These are phyloP conservation scores for Ardeotis arabs DNA, from an alignment of 2,113 vertebrate species.

Conservation along the genomic window DNA sequence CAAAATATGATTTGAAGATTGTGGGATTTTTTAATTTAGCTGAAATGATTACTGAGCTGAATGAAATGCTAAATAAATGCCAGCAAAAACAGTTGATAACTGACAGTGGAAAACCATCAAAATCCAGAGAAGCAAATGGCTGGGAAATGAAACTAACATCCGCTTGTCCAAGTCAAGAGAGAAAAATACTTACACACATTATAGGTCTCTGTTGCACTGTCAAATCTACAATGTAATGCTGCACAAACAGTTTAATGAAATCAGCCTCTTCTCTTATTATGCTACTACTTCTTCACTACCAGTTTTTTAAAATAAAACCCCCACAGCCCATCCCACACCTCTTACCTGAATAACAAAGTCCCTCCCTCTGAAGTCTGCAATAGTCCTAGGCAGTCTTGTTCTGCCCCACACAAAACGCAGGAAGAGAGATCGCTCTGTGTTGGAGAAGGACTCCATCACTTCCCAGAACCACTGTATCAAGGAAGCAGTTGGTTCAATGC, in stretches of 20 bases:
- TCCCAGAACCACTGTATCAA: constrained; percentile 99
- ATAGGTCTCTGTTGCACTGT: background rate
- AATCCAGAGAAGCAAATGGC: background rate
- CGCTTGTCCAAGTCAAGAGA: background rate
- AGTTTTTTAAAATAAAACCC: background rate
- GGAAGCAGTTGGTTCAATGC: constrained; percentile 89
- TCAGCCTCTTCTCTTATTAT: background rate
- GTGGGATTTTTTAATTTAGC: background rate
- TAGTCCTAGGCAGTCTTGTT: constrained; percentile 95
- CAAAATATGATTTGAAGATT: background rate
- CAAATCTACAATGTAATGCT: background rate
- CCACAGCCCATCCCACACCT: background rate
- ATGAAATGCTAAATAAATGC: background rate
- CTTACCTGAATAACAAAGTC: constrained; percentile 98
- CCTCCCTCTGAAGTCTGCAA: constrained; percentile 94
- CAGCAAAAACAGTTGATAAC: background rate
- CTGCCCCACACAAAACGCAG: constrained; percentile 97
- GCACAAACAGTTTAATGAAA: background rate
- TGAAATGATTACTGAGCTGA: background rate
- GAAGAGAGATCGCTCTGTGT: constrained; percentile 94
- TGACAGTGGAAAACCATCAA: background rate
- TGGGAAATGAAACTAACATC: background rate
- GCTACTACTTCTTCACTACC: background rate
- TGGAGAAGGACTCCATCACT: constrained; percentile 99
- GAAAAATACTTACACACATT: background rate